Percentiles rank a stretch among this genome's conserved stretches.
Evolutionary conservation across 2,888 invertebrate species (phyloP).

Genomic region (Drosophila pseudotalamancana): DNA sequence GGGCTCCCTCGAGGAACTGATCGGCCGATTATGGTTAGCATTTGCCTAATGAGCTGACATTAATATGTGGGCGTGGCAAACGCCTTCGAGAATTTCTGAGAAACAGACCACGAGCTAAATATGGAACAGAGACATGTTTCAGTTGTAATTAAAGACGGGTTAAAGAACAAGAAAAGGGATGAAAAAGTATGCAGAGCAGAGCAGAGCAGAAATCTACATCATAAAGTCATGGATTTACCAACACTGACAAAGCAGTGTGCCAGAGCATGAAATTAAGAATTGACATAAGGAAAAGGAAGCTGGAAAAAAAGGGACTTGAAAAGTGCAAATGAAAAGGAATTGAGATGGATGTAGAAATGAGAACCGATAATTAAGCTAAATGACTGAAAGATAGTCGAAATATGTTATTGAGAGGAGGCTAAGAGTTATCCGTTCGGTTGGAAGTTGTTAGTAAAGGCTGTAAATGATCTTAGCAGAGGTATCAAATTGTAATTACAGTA

Average conservation of each 20-base stretch:
- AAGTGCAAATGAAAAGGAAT: slow-evolving; percentile 18
- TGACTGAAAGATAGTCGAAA: slow-evolving; percentile 1
- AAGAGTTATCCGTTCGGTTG: no score
- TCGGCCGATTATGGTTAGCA: slow-evolving; percentile 65
- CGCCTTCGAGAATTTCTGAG: neutral
- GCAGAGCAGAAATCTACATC: slow-evolving; percentile 34
- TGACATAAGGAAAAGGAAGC: slow-evolving; percentile 13
- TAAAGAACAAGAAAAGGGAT: neutral
- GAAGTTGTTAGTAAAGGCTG: no score
- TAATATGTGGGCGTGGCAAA: slow-evolving; percentile 44
- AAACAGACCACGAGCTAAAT: neutral
- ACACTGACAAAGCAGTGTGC: slow-evolving; percentile 14
- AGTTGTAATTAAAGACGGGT: slow-evolving; percentile 37
- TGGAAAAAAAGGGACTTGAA: slow-evolving; percentile 21
- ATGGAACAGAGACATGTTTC: slow-evolving; percentile 28
- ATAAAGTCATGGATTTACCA: slow-evolving; percentile 39
- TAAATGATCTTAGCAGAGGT: no score
- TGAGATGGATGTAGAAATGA: neutral
- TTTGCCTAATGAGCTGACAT: slow-evolving; percentile 71
- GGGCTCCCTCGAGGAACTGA: slow-evolving; percentile 44
- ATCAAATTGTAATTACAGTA: no score
- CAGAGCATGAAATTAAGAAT: slow-evolving; percentile 39
- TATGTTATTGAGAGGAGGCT: neutral
- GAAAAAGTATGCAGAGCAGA: slow-evolving; percentile 13
- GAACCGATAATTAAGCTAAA: slow-evolving; percentile 34